phyloP scores from a whole-genome alignment of 2,113 vertebrate species.

The Dascyllus trimaculatus region DNA sequence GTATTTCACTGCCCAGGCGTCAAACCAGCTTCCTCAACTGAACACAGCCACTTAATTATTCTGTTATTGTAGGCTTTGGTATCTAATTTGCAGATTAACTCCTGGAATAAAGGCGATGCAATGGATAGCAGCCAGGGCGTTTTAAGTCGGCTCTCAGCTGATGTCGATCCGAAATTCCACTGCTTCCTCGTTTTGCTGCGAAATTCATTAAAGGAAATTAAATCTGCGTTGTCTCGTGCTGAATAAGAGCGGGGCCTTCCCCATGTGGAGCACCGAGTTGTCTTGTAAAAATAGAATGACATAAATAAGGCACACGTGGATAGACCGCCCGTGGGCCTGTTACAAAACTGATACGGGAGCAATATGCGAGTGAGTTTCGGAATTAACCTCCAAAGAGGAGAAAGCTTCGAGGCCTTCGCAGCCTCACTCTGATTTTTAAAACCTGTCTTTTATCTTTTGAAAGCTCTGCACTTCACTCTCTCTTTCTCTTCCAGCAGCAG shows the following conservation, averaged over 20 bases:
- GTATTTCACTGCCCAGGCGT: conserved; percentile 32
- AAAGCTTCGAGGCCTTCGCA: not conserved
- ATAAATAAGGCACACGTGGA: not conserved
- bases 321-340: not conserved
- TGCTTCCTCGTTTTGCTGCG: conserved; percentile 27
- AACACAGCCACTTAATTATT: conserved; percentile 27
- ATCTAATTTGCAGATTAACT: not conserved
- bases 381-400: not conserved
- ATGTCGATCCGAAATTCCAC: conserved; percentile 32
- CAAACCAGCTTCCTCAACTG: conserved; percentile 8
- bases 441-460: not conserved
- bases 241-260: conserved; percentile 18
- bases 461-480: not conserved
- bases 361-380: not conserved
- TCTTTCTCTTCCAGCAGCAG: conserved; percentile 29
- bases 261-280: conserved; percentile 8
- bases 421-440: not conserved
- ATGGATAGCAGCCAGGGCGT: not conserved
- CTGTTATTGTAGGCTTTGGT: conserved; percentile 2
- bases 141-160: conserved; percentile 11
- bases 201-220: conserved; percentile 59
- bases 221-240: conserved; percentile 1
- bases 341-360: not conserved
- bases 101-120: conserved; percentile 17
- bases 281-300: not conserved